Evolutionary conservation across 1,140 invertebrate species (phyloP).

Genomic region (Neodiprion pinetum): DNA sequence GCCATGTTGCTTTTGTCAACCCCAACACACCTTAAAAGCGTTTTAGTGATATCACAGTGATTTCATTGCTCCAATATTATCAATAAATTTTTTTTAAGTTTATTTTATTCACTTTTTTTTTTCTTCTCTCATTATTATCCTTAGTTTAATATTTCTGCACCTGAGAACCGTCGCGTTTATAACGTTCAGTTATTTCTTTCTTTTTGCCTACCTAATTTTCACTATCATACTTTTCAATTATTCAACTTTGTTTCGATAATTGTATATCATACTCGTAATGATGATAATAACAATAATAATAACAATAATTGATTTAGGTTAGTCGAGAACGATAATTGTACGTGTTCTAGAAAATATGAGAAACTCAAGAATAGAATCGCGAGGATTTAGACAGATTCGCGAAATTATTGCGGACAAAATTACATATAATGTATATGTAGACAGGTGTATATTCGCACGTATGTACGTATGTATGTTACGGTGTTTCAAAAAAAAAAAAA

Average conservation of each 20-base stretch:
- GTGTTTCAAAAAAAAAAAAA: too few species aligned
- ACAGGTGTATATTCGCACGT: too few species aligned
- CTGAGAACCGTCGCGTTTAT: neutral
- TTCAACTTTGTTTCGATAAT: neutral
- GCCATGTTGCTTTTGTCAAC: slow-evolving; percentile 37
- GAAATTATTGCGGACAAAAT: too few species aligned
- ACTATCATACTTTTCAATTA: neutral
- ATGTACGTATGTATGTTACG: too few species aligned
- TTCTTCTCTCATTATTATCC: neutral
- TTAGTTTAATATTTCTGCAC: neutral
- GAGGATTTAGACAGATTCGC: too few species aligned
- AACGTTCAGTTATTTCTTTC: neutral
- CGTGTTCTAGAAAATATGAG: too few species aligned
- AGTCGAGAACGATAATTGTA: too few species aligned
- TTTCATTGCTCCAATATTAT: slow-evolving; percentile 64
- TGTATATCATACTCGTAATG: too few species aligned
- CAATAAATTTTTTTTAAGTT: slow-evolving; percentile 50
- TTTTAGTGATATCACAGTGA: slow-evolving; percentile 64
- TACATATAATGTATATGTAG: too few species aligned
- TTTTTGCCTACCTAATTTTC: neutral
- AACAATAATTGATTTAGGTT: too few species aligned
- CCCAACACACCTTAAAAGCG: slow-evolving; percentile 58
- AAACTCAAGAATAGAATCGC: too few species aligned
- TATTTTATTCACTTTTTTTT: neutral
- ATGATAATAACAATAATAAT: too few species aligned